phyloP scores from a whole-genome alignment of 23 tunicate genomes.

The Diplosoma virens region DNA sequence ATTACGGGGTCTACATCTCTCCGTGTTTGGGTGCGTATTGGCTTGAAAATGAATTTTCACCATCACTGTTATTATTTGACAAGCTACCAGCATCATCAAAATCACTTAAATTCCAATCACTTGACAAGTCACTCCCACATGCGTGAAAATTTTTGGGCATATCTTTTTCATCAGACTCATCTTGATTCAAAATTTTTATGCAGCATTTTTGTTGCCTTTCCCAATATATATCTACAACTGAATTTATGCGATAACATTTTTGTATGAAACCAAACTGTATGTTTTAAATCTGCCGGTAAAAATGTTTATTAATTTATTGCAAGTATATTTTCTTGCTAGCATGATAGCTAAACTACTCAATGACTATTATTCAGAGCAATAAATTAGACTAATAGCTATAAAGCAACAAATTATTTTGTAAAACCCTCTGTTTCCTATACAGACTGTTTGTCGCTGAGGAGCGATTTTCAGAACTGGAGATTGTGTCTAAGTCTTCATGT shows the following conservation, averaged over 20 bases:
- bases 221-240: background rate
- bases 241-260: conserved; percentile 2
- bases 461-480: too few species aligned
- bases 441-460: too few species aligned
- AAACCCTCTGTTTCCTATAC: too few species aligned
- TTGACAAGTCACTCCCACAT: conserved; percentile 8
- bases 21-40: conserved; percentile 7
- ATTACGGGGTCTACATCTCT: conserved; percentile 7
- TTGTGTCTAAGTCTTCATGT: too few species aligned
- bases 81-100: conserved; percentile 12
- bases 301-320: too few species aligned
- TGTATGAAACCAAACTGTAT: background rate
- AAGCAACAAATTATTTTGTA: too few species aligned
- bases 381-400: too few species aligned
- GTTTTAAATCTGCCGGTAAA: background rate
- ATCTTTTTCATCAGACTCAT: conserved; percentile 11
- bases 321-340: too few species aligned
- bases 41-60: background rate
- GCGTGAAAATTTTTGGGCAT: conserved; percentile 6
- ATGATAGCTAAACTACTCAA: too few species aligned
- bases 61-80: background rate
- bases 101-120: background rate
- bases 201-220: background rate
- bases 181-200: conserved; percentile 13
- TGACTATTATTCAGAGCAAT: too few species aligned